These are phyloP conservation scores for Prunella strophiata DNA, from an alignment of 2,797 vertebrate genomes.

Conservation along the genomic window DNA sequence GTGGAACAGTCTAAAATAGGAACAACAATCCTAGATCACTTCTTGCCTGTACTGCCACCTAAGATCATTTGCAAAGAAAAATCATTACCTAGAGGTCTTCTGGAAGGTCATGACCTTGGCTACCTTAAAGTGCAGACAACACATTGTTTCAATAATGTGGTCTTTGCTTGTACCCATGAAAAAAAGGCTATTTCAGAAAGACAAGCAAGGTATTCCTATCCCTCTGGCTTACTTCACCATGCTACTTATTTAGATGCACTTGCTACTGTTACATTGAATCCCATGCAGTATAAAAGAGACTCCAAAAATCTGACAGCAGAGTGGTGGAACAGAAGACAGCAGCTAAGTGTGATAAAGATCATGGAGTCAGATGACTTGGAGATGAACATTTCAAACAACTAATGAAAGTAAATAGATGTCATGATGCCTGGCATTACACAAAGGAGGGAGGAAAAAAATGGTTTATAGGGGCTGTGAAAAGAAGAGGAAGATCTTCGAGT, in stretches of 20 bases:
- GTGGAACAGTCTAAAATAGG: background rate
- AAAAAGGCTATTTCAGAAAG: background rate
- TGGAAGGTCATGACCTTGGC: background rate
- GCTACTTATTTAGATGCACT: background rate
- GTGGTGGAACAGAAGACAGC: background rate
- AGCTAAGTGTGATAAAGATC: background rate
- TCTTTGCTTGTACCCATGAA: background rate
- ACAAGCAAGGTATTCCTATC: background rate
- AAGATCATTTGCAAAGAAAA: background rate
- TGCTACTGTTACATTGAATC: background rate
- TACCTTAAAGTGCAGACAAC: background rate
- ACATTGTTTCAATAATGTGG: background rate
- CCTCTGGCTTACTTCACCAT: background rate
- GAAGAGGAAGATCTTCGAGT: background rate
- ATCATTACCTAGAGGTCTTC: background rate
- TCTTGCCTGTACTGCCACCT: background rate
- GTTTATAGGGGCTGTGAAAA: background rate
- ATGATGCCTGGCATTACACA: background rate
- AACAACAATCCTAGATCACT: background rate
- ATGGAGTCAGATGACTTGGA: background rate
- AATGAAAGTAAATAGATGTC: background rate
- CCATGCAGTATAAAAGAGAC: background rate
- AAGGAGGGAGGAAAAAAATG: background rate
- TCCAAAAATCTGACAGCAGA: background rate
- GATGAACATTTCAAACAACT: background rate